Evolutionary conservation across 1,140 invertebrate species (phyloP).

Genomic region (Onthophagus taurus): DNA sequence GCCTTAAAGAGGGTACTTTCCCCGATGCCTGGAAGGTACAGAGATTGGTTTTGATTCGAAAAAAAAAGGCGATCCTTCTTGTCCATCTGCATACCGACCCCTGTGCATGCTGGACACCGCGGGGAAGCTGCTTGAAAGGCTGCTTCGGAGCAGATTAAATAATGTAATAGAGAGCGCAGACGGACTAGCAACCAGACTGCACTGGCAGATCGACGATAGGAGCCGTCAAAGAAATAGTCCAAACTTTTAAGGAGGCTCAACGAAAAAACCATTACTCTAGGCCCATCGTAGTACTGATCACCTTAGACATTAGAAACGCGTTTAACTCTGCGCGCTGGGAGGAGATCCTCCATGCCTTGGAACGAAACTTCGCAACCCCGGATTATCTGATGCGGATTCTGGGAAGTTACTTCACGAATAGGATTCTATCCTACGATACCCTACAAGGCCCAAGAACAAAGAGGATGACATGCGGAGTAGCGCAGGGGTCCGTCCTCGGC

Average conservation of each 20-base stretch:
- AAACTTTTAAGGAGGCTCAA: not conserved
- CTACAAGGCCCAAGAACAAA: not conserved
- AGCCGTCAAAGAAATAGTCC: slow-evolving; percentile 8
- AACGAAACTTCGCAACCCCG: slow-evolving; percentile 1
- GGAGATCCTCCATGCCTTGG: slow-evolving; percentile 11
- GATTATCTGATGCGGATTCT: slow-evolving; percentile 15
- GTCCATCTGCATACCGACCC: slow-evolving; percentile 1
- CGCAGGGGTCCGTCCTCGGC: slow-evolving; percentile 30
- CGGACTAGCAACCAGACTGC: slow-evolving; percentile 9
- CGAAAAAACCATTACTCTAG: not conserved
- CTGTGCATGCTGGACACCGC: slow-evolving; percentile 10
- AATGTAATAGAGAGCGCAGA: not conserved
- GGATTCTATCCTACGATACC: slow-evolving; percentile 15
- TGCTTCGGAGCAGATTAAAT: slow-evolving; percentile 6
- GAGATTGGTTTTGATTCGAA: not conserved
- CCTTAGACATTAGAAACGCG: slow-evolving; percentile 19
- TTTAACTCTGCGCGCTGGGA: slow-evolving; percentile 19
- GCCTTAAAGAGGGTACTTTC: slow-evolving; percentile 1
- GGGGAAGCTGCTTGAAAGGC: slow-evolving; percentile 11
- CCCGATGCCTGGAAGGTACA: not conserved
- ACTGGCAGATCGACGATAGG: slow-evolving; percentile 12
- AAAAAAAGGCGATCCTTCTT: not conserved
- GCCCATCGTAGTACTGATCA: slow-evolving; percentile 10
- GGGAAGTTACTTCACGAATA: slow-evolving; percentile 15
- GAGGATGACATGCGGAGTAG: slow-evolving; percentile 13